Evolutionary conservation across 1,140 invertebrate species (phyloP), one percentile per base, ranked within the genome.

Genomic region (Pseudobourletiella spinata): DNA sequence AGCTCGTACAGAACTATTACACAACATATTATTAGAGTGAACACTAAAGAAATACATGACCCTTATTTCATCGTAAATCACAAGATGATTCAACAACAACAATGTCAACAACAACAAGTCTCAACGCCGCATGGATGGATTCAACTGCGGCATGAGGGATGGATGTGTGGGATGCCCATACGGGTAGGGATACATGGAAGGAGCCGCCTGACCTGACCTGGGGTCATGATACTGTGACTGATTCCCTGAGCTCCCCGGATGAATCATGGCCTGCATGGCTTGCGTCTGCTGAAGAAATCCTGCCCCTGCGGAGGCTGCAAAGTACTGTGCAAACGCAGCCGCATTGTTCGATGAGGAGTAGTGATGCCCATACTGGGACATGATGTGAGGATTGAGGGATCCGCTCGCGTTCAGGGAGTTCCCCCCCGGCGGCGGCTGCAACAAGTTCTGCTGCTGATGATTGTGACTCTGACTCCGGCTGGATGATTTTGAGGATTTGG

Each of bases 141-240:
- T 64, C 29, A 64, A 25, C 18, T 59, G 57, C 28, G 57, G 63
- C 57, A 59, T 57, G 3, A 52, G 28, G 8, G 57, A 46, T 14
- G 48, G 62, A 29, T 55, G 57, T 25, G 50, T 20, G 22, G 22
- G 39, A 26, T 25, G 52, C 57, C 42, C 35, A 16, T 51, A 54
- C 8, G 28, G 18, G 30, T 56, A 57, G 4, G 58, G 39, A 44
- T 66, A 66, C 54, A 66, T 48, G 25, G 59, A 22, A n/a, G 29
- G 24, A 1, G 54, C 20, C 30, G 58, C 50, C 8, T 57, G 55
- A 29, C 59, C 64, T 6, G 52, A 28, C 44, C 64, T 61, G 8
- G 63, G 57, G 20, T 65, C 64, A 22, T 65, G 64, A 28, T 57
- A 65, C 26, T 65, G 64, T 3, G 35, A 25, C 48, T 55, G 51